A percentile compares a stretch with the other conserved stretches of the same genome.
phyloP scores from a whole-genome alignment of 2,797 vertebrate species.

The Kryptolebias ocellatus region DNA sequence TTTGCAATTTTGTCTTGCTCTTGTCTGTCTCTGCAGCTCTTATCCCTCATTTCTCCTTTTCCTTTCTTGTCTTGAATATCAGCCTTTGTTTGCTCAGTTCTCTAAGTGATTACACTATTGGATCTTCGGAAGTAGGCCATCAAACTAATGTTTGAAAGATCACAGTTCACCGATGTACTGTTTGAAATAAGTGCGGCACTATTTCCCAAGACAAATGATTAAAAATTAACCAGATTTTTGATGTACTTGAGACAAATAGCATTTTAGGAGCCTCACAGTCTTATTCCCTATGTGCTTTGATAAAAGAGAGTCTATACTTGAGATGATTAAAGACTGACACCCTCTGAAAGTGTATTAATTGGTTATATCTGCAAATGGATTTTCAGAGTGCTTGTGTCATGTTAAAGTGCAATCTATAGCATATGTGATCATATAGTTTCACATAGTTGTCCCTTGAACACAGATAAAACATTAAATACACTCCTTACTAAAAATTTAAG shows the following conservation, averaged over 20 bases:
- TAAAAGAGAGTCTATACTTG: slow-evolving; percentile 57
- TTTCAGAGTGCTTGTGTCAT: slow-evolving; percentile 45
- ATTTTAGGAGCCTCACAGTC: slow-evolving; percentile 51
- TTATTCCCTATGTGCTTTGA: slow-evolving; percentile 55
- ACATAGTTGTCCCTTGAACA: slow-evolving; percentile 40
- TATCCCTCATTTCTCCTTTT: background rate
- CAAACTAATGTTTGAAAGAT: slow-evolving; percentile 49
- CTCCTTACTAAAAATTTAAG: slow-evolving; percentile 38
- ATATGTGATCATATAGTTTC: slow-evolving; percentile 38
- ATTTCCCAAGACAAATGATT: slow-evolving; percentile 66
- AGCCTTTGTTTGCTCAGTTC: slow-evolving; percentile 43
- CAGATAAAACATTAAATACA: slow-evolving; percentile 3
- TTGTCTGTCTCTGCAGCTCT: background rate
- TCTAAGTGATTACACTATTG: slow-evolving; percentile 41
- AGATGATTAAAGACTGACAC: slow-evolving; percentile 67
- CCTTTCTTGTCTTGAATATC: slow-evolving; percentile 16
- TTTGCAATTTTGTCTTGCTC: background rate
- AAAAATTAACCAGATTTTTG: slow-evolving; percentile 51
- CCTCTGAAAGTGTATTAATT: slow-evolving; percentile 60
- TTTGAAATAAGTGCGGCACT: slow-evolving; percentile 52
- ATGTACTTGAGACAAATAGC: slow-evolving; percentile 66
- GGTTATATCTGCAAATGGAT: slow-evolving; percentile 41
- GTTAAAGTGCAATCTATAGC: slow-evolving; percentile 49
- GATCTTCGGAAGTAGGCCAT: slow-evolving; percentile 39
- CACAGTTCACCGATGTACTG: slow-evolving; percentile 42